Evolutionary conservation across 2,113 vertebrate genomes (phyloP).

Genomic region (Verasper variegatus): DNA sequence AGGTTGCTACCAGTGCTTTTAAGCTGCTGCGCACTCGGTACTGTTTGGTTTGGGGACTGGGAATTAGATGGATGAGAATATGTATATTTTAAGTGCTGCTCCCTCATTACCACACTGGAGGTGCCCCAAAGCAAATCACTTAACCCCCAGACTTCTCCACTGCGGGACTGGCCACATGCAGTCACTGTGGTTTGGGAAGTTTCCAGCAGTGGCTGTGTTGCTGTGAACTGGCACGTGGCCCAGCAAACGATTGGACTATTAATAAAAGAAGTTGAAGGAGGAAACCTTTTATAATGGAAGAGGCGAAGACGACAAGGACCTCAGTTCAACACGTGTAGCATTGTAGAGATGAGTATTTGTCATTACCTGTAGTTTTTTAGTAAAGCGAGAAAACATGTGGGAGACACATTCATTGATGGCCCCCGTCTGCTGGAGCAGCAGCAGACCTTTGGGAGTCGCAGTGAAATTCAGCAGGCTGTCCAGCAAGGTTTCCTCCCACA

Average conservation of each 20-base stretch:
- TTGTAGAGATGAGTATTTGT: neutral
- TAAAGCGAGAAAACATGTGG: constrained; percentile 91
- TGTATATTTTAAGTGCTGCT: neutral
- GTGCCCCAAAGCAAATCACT: neutral
- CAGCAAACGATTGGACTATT: neutral
- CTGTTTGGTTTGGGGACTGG: neutral
- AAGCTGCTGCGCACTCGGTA: neutral
- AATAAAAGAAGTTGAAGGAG: neutral
- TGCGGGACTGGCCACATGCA: neutral
- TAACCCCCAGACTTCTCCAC: neutral
- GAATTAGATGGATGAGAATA: neutral
- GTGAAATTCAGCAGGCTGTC: constrained; percentile 93
- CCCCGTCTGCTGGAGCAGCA: constrained; percentile 92
- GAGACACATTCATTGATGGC: constrained; percentile 88
- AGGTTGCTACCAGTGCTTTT: neutral
- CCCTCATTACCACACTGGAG: neutral
- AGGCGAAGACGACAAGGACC: neutral
- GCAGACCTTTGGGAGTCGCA: constrained; percentile 90
- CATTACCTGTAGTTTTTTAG: constrained; percentile 91
- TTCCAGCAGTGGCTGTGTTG: neutral
- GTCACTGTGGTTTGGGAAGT: neutral
- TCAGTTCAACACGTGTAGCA: neutral
- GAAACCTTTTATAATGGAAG: neutral
- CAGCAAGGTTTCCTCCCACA: constrained; percentile 93
- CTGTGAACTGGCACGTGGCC: neutral